Evolutionary conservation across 2,888 invertebrate species (phyloP), one percentile per base, ranked within the genome.

Genomic region (Mallateleia sp.): DNA sequence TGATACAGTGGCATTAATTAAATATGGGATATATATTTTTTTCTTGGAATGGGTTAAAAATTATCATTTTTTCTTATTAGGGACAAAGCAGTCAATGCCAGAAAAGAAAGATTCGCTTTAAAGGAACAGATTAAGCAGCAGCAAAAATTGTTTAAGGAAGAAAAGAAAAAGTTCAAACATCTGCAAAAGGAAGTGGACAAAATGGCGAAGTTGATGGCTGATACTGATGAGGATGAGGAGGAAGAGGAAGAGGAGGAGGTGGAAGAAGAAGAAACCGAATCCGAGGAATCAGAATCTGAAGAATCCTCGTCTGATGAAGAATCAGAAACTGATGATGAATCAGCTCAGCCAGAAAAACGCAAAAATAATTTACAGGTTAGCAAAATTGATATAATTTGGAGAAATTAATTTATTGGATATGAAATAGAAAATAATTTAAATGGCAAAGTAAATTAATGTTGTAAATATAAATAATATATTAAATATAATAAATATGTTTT

Each of bases 151-250:
- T 96, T 98, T 72, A 97, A 97, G 91, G 97, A 97, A 50, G 98
- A 98, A 92, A 98, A 97, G 93, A 97, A 97, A 92, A 98, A 98
- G 95, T 98, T 97, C 95, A 98, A 97, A 93, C 97, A 97, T 90
- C 95, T 98, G 52, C 98, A 98, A 94, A 98, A 98, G 89, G 98
- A 98, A 95, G 98, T 98, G 11, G 98, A 98, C 93, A 98, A 98
- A 95, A 98, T 98, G 98, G 98, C 98, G 0, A 97, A 97, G 18
- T 96, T 98, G 93, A 97, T 98, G 97, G 98, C 97, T 91, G 97
- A 98, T 91, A 97, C 96, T 2, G 97, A 97, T 0, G 97, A 97
- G 7, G 97, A 97, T 1, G 97, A 97, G 0, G 96, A 95, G 24
- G 95, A 95, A 95, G 95, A 95, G 95, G 95, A 95, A 45, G 95